Conservation (phyloP, 2,113 vertebrate genomes). For the Passer montanus region DNA sequence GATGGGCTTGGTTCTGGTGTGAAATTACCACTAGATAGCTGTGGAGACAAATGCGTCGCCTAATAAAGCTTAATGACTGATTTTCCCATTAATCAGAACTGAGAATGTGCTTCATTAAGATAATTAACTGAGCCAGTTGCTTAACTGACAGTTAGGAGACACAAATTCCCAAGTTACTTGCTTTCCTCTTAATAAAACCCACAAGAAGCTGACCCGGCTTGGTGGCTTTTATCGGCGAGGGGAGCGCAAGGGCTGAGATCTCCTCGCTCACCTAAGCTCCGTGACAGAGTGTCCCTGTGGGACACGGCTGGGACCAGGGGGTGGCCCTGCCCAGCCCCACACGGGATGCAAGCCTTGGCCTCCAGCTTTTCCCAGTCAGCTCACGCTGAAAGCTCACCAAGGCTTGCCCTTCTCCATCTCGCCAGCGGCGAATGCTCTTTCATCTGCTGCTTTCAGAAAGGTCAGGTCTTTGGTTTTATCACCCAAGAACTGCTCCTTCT, state of each 20-base stretch:
- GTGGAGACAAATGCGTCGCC: constrained; percentile 54
- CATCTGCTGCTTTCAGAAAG: not conserved
- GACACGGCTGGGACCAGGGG: not conserved
- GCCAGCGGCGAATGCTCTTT: not conserved
- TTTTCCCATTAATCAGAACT: constrained; percentile 69
- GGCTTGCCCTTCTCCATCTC: not conserved
- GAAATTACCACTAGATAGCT: constrained; percentile 49
- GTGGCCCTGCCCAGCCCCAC: not conserved
- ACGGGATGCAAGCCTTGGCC: not conserved
- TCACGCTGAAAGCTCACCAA: not conserved
- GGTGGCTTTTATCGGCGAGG: not conserved
- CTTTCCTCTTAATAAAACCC: constrained; percentile 49
- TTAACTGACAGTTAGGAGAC: constrained; percentile 45
- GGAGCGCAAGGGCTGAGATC: not conserved
- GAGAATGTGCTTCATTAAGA: constrained; percentile 73
- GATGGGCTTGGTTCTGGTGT: not conserved
- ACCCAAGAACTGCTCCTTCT: not conserved
- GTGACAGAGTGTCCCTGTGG: not conserved
- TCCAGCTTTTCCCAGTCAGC: not conserved
- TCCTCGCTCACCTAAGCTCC: accelerated
- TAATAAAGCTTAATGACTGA: constrained; percentile 74
- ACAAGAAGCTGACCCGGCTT: not conserved
- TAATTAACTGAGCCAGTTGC: constrained; percentile 70
- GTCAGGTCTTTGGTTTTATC: not conserved
- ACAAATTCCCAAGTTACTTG: constrained; percentile 58